phyloP scores from a whole-genome alignment of 2,888 invertebrate species.

The Lacanobia oleracea region DNA sequence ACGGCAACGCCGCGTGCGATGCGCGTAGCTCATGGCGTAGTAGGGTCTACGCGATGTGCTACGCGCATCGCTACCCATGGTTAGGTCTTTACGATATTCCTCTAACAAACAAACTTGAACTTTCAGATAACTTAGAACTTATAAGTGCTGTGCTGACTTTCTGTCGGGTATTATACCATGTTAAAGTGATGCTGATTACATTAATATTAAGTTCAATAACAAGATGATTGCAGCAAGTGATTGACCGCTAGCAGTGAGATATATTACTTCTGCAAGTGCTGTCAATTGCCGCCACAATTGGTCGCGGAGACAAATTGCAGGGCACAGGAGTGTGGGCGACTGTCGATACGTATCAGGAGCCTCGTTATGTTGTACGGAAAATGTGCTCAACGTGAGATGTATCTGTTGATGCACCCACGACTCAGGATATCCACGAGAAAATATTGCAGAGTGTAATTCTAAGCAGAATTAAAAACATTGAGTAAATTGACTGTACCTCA shows the following conservation, averaged over 20 bases:
- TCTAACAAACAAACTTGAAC: too few relatives aligned
- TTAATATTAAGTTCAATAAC: neutral
- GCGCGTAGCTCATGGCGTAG: neutral
- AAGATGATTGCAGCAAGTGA: slow-evolving; percentile 22
- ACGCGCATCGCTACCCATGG: neutral
- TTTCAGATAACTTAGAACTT: neutral
- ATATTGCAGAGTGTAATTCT: neutral
- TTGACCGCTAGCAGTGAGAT: slow-evolving; percentile 19
- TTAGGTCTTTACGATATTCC: neutral
- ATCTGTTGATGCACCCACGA: neutral
- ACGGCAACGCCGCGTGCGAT: neutral
- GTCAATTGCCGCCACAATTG: slow-evolving; percentile 45
- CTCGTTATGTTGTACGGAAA: neutral
- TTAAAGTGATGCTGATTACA: slow-evolving; percentile 2
- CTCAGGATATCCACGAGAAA: neutral
- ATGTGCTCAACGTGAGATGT: too few relatives aligned
- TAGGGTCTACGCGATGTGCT: neutral
- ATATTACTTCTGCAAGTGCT: slow-evolving; percentile 16
- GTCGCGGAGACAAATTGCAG: slow-evolving; percentile 42
- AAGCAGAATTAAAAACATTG: neutral
- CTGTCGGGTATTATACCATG: neutral
- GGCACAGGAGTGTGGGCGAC: slow-evolving; percentile 8
- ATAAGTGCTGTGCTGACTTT: neutral
- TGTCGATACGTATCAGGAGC: slow-evolving; percentile 9
- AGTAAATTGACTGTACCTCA: neutral